These are phyloP conservation scores for Euschistus heros DNA, from an alignment of 1,140 invertebrate genomes.

Conservation along the genomic window DNA sequence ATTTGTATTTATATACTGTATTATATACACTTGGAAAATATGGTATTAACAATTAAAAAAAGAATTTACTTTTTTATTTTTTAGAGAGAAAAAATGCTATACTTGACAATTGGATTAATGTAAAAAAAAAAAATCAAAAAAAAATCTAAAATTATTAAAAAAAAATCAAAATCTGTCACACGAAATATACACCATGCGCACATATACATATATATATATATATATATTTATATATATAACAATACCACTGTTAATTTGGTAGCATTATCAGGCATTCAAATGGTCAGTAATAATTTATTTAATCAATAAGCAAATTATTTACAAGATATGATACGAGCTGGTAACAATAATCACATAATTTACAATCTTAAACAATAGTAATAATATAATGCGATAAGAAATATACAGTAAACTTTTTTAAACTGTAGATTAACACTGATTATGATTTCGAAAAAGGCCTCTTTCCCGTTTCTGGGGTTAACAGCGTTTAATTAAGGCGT, in stretches of 20 bases:
- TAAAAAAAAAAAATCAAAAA: not conserved
- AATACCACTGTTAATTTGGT: constrained; percentile 1
- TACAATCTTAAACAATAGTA: constrained; percentile 10
- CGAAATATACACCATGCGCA: constrained; percentile 5
- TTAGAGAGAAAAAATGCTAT: too few species aligned
- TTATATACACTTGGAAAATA: constrained; percentile 12
- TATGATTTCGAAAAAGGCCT: not conserved
- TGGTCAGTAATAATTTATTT: constrained; percentile 16
- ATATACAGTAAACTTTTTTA: not conserved
- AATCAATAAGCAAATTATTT: constrained; percentile 16
- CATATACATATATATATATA: constrained; percentile 3
- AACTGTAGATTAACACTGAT: not conserved
- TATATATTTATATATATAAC: constrained; percentile 8
- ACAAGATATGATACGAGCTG: constrained; percentile 18
- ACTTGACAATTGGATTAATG: too few species aligned
- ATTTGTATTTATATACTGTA: constrained; percentile 15
- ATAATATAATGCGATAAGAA: constrained; percentile 8
- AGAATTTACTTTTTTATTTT: not conserved
- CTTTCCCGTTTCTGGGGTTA: not conserved
- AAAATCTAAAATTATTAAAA: not conserved
- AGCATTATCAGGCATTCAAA: constrained; percentile 15
- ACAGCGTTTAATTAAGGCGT: not conserved
- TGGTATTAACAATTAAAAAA: constrained; percentile 6
- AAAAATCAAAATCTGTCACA: constrained; percentile 1
- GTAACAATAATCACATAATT: constrained; percentile 21